phyloP scores from a whole-genome alignment of 2,797 vertebrate genomes.

The Crax fasciolata region DNA sequence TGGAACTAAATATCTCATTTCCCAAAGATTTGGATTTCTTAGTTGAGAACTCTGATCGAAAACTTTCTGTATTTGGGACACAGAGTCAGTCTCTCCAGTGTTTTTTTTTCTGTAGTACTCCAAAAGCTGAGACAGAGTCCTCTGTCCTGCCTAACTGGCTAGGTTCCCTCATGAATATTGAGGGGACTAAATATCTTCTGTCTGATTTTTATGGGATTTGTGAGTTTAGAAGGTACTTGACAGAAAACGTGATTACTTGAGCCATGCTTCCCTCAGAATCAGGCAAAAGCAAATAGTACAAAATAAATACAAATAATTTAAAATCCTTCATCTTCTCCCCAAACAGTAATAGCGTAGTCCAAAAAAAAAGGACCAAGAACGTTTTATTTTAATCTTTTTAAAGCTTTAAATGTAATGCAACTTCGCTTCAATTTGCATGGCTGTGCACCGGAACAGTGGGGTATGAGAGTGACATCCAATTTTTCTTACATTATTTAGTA shows the following conservation, averaged over 20 bases:
- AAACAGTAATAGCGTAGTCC: rapidly evolving
- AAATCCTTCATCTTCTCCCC: background rate
- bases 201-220: background rate
- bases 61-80: background rate
- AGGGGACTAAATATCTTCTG: background rate
- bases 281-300: background rate
- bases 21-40: background rate
- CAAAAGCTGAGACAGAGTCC: background rate
- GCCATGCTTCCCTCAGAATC: background rate
- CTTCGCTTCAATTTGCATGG: background rate
- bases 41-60: background rate
- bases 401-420: background rate
- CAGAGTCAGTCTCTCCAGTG: background rate
- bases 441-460: background rate
- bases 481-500: constrained; percentile 58
- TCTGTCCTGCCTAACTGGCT: background rate
- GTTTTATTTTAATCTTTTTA: background rate
- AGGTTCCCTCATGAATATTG: background rate
- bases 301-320: background rate
- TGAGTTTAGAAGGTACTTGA: background rate
- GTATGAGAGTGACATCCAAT: constrained; percentile 1
- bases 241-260: background rate
- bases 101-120: background rate
- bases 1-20: background rate
- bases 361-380: background rate